Evolutionary conservation across 2,113 vertebrate genomes (phyloP).

Genomic region (Copsychus sechellarum): DNA sequence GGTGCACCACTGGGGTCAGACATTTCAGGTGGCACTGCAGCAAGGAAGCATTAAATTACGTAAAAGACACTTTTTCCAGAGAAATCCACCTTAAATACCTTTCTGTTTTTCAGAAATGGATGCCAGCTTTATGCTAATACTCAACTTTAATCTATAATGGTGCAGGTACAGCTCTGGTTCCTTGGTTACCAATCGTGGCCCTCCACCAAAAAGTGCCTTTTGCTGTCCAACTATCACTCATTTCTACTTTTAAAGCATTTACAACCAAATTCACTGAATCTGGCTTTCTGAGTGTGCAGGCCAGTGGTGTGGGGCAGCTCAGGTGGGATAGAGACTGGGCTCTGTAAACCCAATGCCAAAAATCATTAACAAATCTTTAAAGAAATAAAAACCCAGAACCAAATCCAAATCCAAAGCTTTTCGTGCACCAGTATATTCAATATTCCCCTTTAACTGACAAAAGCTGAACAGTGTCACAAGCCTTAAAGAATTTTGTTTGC

Average conservation of each 20-base stretch:
- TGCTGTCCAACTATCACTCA: not conserved
- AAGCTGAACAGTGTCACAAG: not conserved
- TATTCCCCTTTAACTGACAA: not conserved
- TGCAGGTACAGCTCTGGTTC: not conserved
- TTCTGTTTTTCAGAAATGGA: not conserved
- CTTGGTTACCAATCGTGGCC: not conserved
- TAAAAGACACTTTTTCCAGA: not conserved
- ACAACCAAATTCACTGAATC: not conserved
- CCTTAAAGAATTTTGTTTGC: not conserved
- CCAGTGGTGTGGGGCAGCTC: not conserved
- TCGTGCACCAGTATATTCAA: not conserved
- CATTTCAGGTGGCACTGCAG: not conserved
- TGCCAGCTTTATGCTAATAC: not conserved
- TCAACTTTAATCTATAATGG: not conserved
- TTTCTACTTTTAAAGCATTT: not conserved
- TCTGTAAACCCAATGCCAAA: not conserved
- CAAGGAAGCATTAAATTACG: not conserved
- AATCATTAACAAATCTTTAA: not conserved
- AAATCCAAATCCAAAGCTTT: not conserved
- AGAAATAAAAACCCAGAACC: not conserved
- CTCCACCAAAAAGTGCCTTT: not conserved
- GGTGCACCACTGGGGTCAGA: not conserved
- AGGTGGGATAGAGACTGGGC: not conserved
- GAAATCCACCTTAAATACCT: not conserved
- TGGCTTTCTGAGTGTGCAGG: not conserved